Percentiles rank a stretch among this genome's conserved stretches.
phyloP scores from a whole-genome alignment of 2,113 vertebrate species.

The Hydrochoerus hydrochaeris region DNA sequence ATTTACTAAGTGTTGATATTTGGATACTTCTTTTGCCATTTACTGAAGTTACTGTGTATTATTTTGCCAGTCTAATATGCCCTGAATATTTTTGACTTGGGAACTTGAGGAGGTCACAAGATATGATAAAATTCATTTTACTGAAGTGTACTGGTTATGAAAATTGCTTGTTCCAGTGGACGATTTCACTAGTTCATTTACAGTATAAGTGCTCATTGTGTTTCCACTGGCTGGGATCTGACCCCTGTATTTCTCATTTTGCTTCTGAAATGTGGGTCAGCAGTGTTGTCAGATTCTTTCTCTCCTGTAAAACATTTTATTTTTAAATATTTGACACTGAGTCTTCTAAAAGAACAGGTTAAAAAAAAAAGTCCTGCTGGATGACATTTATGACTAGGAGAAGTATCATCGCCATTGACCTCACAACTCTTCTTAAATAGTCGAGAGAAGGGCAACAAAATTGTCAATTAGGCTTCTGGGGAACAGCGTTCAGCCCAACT shows the following conservation, averaged over 20 bases:
- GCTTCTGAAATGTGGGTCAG: slow-evolving; percentile 77
- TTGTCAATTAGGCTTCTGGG: slow-evolving; percentile 88
- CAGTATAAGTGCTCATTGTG: slow-evolving; percentile 52
- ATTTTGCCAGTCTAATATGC: slow-evolving; percentile 57
- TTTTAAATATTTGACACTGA: slow-evolving; percentile 84
- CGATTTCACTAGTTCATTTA: slow-evolving; percentile 79
- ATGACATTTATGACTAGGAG: slow-evolving; percentile 84
- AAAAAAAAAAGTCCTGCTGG: slow-evolving; percentile 75
- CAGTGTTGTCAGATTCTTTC: slow-evolving; percentile 67
- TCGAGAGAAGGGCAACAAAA: slow-evolving; percentile 88
- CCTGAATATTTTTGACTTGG: slow-evolving; percentile 70
- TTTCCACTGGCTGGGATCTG: slow-evolving; percentile 73
- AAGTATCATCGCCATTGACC: slow-evolving; percentile 87
- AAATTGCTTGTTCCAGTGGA: slow-evolving; percentile 80
- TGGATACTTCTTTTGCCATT: slow-evolving; percentile 6
- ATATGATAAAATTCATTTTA: slow-evolving; percentile 77
- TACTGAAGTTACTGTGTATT: neutral
- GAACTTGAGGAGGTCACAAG: slow-evolving; percentile 64
- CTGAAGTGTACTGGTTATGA: slow-evolving; percentile 73
- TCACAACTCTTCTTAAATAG: slow-evolving; percentile 88
- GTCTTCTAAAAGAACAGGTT: slow-evolving; percentile 82
- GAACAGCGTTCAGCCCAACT: slow-evolving; percentile 82
- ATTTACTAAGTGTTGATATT: neutral
- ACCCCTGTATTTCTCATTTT: slow-evolving; percentile 80
- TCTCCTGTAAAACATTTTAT: slow-evolving; percentile 81